Conservation (phyloP, 1,140 invertebrate species). For the Bombus soroeensis region DNA sequence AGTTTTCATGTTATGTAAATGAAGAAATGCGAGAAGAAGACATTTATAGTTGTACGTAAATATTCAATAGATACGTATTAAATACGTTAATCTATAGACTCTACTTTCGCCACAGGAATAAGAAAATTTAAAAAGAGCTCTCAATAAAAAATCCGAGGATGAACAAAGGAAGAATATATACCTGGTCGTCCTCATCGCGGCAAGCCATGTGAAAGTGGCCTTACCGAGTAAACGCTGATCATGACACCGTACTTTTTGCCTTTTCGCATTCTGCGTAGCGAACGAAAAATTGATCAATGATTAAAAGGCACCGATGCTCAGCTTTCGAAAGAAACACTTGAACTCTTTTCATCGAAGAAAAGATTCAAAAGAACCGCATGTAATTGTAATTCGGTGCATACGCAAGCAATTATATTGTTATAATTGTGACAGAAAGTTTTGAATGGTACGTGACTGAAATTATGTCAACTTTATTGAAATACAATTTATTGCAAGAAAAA, state of each 20-base stretch:
- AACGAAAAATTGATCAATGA: slow-evolving; percentile 34
- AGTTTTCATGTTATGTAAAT: neutral
- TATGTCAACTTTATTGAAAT: neutral
- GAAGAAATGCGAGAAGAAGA: neutral
- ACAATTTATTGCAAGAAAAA: neutral
- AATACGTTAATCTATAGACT: too few species aligned
- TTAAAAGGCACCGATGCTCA: neutral
- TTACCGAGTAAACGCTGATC: slow-evolving; percentile 60
- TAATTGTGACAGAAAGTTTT: slow-evolving; percentile 3
- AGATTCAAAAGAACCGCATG: too few species aligned
- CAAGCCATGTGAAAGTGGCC: slow-evolving; percentile 69
- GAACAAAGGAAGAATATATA: slow-evolving; percentile 13
- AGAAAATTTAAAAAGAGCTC: neutral
- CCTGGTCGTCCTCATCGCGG: slow-evolving; percentile 45
- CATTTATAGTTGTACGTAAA: neutral
- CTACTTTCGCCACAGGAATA: neutral
- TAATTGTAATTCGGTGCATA: neutral
- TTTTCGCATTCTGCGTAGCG: slow-evolving; percentile 10
- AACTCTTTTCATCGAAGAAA: too few species aligned
- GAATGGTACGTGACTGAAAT: neutral
- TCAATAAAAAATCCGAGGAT: neutral
- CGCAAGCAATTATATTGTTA: neutral
- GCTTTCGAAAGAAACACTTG: slow-evolving; percentile 5
- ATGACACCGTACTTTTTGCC: slow-evolving; percentile 28
- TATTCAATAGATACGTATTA: neutral